phyloP scores from a whole-genome alignment of 2,797 vertebrate genomes.

The Notoglanidium macrostoma region DNA sequence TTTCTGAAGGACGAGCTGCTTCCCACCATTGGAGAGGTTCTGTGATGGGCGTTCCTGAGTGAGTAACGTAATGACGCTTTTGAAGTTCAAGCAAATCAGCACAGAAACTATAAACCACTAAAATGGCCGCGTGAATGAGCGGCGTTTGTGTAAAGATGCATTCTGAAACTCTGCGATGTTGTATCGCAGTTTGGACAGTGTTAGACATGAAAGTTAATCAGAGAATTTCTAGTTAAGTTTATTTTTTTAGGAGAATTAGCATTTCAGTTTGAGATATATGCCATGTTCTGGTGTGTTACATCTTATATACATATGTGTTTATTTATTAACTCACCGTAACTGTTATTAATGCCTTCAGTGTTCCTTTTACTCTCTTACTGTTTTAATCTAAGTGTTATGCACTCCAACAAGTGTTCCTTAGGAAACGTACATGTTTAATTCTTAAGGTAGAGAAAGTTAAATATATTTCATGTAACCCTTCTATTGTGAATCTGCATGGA shows the following conservation, averaged over 20 bases:
- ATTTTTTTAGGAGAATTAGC: no score
- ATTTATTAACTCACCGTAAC: background rate
- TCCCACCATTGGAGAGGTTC: constrained; percentile 54
- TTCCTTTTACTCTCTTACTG: background rate
- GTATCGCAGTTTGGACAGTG: background rate
- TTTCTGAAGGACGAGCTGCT: constrained; percentile 85
- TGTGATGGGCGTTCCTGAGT: constrained; percentile 7
- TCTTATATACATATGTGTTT: background rate
- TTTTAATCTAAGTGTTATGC: background rate
- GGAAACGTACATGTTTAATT: background rate
- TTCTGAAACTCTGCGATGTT: background rate
- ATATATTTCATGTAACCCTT: constrained; percentile 15
- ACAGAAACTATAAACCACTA: background rate
- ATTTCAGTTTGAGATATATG: background rate
- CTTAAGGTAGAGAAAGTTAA: background rate
- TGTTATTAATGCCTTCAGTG: background rate
- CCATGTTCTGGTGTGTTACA: no score
- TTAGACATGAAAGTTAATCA: background rate
- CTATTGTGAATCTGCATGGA: background rate
- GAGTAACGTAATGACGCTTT: background rate
- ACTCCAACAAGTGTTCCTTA: no score
- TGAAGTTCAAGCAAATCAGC: background rate
- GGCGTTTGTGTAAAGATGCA: background rate
- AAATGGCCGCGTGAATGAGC: background rate
- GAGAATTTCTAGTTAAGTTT: no score